Conservation (phyloP, 2,113 vertebrate genomes). For the Ifrita kowaldi region DNA sequence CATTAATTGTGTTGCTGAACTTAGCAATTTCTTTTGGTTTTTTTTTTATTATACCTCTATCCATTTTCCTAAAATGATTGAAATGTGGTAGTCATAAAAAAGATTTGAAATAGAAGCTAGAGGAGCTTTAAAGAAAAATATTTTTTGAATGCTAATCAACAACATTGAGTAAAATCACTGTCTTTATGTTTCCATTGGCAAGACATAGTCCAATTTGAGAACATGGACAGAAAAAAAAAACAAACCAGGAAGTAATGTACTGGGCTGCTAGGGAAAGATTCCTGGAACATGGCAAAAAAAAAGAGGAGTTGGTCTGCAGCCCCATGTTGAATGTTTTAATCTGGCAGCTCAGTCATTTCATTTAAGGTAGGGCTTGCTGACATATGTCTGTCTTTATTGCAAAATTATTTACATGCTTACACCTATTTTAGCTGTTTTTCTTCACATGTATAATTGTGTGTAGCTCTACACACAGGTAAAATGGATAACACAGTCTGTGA, state of each 20-base stretch:
- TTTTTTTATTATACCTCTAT: neutral
- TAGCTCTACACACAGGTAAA: neutral
- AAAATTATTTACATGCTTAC: neutral
- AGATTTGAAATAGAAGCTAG: neutral
- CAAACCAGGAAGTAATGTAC: neutral
- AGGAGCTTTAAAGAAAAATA: neutral
- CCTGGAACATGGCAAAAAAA: neutral
- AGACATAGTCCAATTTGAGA: neutral
- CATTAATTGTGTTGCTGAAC: slow-evolving; percentile 60
- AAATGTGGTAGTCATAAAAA: neutral
- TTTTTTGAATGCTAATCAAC: neutral
- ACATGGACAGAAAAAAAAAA: neutral
- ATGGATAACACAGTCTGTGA: neutral
- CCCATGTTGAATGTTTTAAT: neutral
- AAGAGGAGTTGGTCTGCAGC: neutral
- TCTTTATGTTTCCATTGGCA: neutral
- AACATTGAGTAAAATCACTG: neutral
- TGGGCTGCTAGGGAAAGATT: neutral
- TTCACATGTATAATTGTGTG: accelerated
- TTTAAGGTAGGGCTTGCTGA: neutral
- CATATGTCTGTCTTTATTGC: neutral
- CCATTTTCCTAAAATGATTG: slow-evolving; percentile 26
- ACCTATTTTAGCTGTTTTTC: neutral
- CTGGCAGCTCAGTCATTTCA: neutral
- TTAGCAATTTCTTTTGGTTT: slow-evolving; percentile 26